Evolutionary conservation across 1,140 invertebrate genomes (phyloP).

Genomic region (Zaprionus gabonicus): DNA sequence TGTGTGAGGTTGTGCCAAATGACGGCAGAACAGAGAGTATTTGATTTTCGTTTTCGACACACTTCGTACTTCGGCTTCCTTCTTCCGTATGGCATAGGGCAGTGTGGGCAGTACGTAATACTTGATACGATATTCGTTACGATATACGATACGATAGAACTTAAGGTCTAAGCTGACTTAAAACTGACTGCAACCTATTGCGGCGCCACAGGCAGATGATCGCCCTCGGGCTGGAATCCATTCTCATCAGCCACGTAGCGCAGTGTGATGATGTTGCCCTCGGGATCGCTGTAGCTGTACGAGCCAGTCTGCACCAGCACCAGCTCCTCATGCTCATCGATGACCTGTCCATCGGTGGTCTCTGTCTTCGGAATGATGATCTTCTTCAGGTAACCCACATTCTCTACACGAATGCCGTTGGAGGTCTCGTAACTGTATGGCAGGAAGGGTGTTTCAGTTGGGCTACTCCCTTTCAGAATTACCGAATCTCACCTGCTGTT

Average conservation of each 20-base stretch:
- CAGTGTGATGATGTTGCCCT: slow-evolving; percentile 89
- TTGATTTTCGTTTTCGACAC: slow-evolving; percentile 2
- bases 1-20: slow-evolving; percentile 31
- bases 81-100: slow-evolving; percentile 38
- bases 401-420: slow-evolving; percentile 88
- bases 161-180: slow-evolving; percentile 39
- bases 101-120: slow-evolving; percentile 48
- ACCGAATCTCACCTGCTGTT: slow-evolving; percentile 71
- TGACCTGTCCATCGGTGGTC: slow-evolving; percentile 84
- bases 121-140: slow-evolving; percentile 29
- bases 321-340: slow-evolving; percentile 85
- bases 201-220: slow-evolving; percentile 88
- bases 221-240: slow-evolving; percentile 85
- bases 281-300: slow-evolving; percentile 90
- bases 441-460: not conserved
- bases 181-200: slow-evolving; percentile 66
- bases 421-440: slow-evolving; percentile 86
- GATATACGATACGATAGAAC: slow-evolving; percentile 33
- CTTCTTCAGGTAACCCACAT: slow-evolving; percentile 87
- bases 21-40: slow-evolving; percentile 27
- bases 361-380: slow-evolving; percentile 85
- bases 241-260: slow-evolving; percentile 92
- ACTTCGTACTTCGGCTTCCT: slow-evolving; percentile 24
- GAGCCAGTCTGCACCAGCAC: slow-evolving; percentile 87
- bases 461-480: not conserved